Evolutionary conservation across 2,113 vertebrate genomes (phyloP), one percentile per base, ranked within the genome.

Genomic region (Atrichornis clamosus): DNA sequence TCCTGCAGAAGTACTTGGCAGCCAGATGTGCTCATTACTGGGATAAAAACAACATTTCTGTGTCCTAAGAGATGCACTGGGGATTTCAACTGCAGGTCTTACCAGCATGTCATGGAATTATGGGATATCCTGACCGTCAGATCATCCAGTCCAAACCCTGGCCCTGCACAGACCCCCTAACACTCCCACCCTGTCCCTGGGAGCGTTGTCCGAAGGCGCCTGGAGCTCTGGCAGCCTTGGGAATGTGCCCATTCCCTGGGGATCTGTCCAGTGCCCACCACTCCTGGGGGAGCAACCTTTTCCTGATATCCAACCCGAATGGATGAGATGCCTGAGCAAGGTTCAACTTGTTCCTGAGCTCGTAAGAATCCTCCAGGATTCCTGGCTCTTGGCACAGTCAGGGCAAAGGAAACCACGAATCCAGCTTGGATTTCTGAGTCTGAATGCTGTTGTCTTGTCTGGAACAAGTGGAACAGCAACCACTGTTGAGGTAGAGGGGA

Each of bases 161-260:
- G 35, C 39, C 19, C 39, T 42, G 62, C 62, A 30, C 28, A 32
- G 62, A 42, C 62, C 42, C 28, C 62, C 28, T 19, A 64, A 22
- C 28, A 64, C 32, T 22, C 39, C 28, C 20, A 21, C 39, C 13
- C 39, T 32, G 39, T 32, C 4, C 20, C 39, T 42, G 28, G 42
- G 20, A 64, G 37, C 26, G 28, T 41, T 28, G 28, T 1, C 73
- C 63, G n/a, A 39, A 11, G 0, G 0, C 55, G 27, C 28, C 84
- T 24, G n/a, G 12, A 24, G 65, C 84, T 68, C 44, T 18, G 32
- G 44, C 52, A 62, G 74, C 27, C 12, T 13, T 6, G 28, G 64
- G 32, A 30, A 13, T 0, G 7, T 32, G 27, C 27, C 55, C 10
- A 1, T 28, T 33, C 55, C 72, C 64, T 28, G 46, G 33, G 56